phyloP scores from a whole-genome alignment of 2,888 invertebrate species.

The Cephus rjabovi region DNA sequence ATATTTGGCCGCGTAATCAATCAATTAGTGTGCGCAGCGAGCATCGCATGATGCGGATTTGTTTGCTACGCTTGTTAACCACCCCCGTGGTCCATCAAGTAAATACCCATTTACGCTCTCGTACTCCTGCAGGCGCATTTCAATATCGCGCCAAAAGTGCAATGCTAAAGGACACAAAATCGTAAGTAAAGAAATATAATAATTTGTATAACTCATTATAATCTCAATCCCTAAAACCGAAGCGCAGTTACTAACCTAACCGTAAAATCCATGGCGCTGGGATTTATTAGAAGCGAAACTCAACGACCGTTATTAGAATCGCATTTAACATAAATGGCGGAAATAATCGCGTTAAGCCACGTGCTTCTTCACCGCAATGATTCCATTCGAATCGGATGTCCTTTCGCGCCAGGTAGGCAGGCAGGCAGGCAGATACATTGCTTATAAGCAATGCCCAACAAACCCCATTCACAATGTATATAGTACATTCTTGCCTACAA shows the following conservation, averaged over 20 bases:
- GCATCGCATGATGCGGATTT: conserved; percentile 52
- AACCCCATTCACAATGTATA: too few relatives aligned
- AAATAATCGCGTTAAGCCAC: conserved; percentile 39
- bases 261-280: too few relatives aligned
- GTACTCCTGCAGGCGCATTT: too few relatives aligned
- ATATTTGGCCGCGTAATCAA: conserved; percentile 55
- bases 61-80: conserved; percentile 56
- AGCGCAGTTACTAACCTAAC: too few relatives aligned
- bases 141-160: too few relatives aligned
- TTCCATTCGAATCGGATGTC: conserved; percentile 27
- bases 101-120: conserved; percentile 24
- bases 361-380: conserved; percentile 34
- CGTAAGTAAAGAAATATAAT: too few relatives aligned
- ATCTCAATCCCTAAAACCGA: too few relatives aligned
- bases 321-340: conserved; percentile 16
- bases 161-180: too few relatives aligned
- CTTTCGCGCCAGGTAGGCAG: conserved; percentile 9
- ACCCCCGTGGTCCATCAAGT: conserved; percentile 46
- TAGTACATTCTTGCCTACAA: not conserved
- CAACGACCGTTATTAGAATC: conserved; percentile 5
- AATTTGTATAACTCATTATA: too few relatives aligned
- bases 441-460: too few relatives aligned
- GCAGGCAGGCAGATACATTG: too few relatives aligned
- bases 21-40: conserved; percentile 53
- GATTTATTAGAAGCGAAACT: not conserved